Percentiles rank a stretch among this genome's conserved stretches.
These are phyloP conservation scores for Tenthredo amoena DNA, from an alignment of 2,888 invertebrate genomes.

Conservation along the genomic window DNA sequence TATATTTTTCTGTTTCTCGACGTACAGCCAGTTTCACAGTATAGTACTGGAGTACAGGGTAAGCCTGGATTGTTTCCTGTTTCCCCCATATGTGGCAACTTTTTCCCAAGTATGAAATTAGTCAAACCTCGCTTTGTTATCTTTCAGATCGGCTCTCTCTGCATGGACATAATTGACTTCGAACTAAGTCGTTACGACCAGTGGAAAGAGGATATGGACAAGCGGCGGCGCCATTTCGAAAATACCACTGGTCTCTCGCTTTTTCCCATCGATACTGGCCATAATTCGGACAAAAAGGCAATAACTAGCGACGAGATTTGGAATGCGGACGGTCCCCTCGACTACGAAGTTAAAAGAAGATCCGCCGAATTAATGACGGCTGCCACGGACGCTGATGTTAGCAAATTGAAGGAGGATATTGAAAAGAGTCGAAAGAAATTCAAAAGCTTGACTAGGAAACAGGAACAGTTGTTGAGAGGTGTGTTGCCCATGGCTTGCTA, in stretches of 20 bases:
- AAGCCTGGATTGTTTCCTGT: slow-evolving; percentile 60
- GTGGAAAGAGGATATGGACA: slow-evolving; percentile 90
- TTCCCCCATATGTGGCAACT: neutral
- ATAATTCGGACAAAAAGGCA: slow-evolving; percentile 71
- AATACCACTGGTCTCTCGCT: slow-evolving; percentile 75
- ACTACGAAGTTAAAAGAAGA: slow-evolving; percentile 72
- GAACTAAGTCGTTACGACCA: slow-evolving; percentile 96
- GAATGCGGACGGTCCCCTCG: slow-evolving; percentile 73
- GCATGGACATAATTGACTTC: slow-evolving; percentile 97
- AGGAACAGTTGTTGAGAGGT: slow-evolving; percentile 92
- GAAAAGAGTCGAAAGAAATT: slow-evolving; percentile 89
- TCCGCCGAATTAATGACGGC: slow-evolving; percentile 65
- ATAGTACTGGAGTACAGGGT: slow-evolving; percentile 97
- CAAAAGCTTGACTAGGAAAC: slow-evolving; percentile 92
- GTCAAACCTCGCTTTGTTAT: neutral
- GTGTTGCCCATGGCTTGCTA: slow-evolving; percentile 56
- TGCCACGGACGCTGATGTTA: slow-evolving; percentile 70
- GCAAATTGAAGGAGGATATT: slow-evolving; percentile 84
- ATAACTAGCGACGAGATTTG: slow-evolving; percentile 73
- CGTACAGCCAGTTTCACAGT: slow-evolving; percentile 96
- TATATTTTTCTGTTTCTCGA: slow-evolving; percentile 98
- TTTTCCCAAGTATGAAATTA: neutral
- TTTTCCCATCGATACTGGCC: slow-evolving; percentile 67
- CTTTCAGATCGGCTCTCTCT: slow-evolving; percentile 93
- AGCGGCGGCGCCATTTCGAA: slow-evolving; percentile 78